These are phyloP conservation scores for Heliconius erato DNA, from an alignment of 2,888 invertebrate genomes.

Conservation along the genomic window DNA sequence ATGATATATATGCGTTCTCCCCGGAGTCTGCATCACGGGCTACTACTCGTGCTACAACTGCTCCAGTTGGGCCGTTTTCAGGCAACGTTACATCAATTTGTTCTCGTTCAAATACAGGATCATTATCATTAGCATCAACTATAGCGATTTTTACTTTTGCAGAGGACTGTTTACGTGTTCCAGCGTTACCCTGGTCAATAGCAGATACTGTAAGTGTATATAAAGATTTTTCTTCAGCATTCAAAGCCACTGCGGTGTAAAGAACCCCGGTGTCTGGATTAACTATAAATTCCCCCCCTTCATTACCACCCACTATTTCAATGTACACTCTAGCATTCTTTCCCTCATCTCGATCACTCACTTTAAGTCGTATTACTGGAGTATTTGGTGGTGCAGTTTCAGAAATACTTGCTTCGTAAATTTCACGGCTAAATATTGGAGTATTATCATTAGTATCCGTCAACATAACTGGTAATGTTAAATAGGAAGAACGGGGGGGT, in stretches of 20 bases:
- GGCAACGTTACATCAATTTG: constrained; percentile 90
- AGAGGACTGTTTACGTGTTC: constrained; percentile 93
- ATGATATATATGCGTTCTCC: constrained; percentile 98
- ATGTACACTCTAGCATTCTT: constrained; percentile 93
- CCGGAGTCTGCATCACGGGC: constrained; percentile 96
- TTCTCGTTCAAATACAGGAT: constrained; percentile 92
- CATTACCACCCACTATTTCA: constrained; percentile 96
- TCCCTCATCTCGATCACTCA: constrained; percentile 93
- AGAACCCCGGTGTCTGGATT: constrained; percentile 96
- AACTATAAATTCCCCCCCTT: constrained; percentile 94
- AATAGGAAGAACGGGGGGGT: constrained; percentile 91
- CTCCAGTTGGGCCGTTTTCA: constrained; percentile 95
- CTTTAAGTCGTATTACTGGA: constrained; percentile 94
- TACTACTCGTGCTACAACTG: constrained; percentile 92
- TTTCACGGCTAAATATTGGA: constrained; percentile 94
- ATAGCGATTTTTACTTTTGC: constrained; percentile 96
- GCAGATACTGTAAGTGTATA: constrained; percentile 96
- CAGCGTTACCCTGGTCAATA: constrained; percentile 94
- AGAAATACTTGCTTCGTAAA: constrained; percentile 94
- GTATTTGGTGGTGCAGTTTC: constrained; percentile 96
- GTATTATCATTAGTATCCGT: constrained; percentile 94
- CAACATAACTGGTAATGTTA: constrained; percentile 92
- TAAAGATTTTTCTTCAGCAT: constrained; percentile 93
- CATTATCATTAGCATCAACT: constrained; percentile 97
- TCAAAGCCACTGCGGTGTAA: constrained; percentile 92